Conservation (phyloP, 2,797 vertebrate species). For the Danio kyathit region DNA sequence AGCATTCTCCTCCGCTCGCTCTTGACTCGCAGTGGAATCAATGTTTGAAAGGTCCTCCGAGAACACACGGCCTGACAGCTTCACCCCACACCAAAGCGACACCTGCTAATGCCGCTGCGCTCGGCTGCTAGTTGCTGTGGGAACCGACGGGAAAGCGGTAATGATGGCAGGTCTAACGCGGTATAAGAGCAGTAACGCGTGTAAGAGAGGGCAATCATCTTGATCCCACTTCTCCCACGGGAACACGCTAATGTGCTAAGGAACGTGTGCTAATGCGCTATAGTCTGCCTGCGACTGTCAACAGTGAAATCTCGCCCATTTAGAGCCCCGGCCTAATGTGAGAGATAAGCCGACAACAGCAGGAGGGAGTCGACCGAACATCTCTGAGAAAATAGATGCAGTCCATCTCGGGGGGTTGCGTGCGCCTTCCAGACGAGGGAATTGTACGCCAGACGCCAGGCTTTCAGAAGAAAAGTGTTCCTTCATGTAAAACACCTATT, state of each 20-base stretch:
- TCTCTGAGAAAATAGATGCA: constrained; percentile 57
- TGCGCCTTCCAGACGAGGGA: constrained; percentile 37
- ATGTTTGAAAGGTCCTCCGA: constrained; percentile 33
- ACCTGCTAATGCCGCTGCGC: constrained; percentile 62
- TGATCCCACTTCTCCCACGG: constrained; percentile 83
- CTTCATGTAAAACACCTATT: constrained; percentile 65
- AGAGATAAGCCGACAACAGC: constrained; percentile 73
- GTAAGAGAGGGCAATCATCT: constrained; percentile 83
- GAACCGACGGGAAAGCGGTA: constrained; percentile 80
- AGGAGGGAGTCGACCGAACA: constrained; percentile 46
- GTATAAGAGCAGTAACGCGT: constrained; percentile 84
- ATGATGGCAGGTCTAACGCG: constrained; percentile 86
- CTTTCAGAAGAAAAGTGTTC: constrained; percentile 65
- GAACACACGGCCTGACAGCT: constrained; percentile 43
- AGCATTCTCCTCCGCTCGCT: not conserved
- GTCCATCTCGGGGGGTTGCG: constrained; percentile 49
- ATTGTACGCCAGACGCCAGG: constrained; percentile 53
- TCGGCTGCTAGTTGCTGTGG: constrained; percentile 79
- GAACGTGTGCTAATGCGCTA: constrained; percentile 77
- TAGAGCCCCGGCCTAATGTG: constrained; percentile 72
- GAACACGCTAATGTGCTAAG: constrained; percentile 73
- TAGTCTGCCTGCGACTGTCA: constrained; percentile 82
- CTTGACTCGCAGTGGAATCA: not conserved
- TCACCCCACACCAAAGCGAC: constrained; percentile 53
- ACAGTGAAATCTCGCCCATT: constrained; percentile 78